Conservation (phyloP, 2,797 vertebrate genomes). For the Anomalospiza imberbis region DNA sequence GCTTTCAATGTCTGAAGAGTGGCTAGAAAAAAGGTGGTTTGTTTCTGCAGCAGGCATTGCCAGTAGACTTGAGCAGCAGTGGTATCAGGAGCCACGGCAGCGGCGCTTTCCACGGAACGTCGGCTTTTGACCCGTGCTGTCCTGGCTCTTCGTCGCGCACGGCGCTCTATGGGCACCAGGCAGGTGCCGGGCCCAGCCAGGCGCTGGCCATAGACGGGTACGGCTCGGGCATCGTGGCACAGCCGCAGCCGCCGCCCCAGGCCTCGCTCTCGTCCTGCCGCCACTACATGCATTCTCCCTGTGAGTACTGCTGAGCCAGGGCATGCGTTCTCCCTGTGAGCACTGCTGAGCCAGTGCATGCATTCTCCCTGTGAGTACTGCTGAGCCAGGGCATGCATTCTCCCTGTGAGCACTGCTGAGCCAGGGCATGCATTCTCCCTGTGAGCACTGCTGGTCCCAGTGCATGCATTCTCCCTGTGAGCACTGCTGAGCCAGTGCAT, state of each 20-base stretch:
- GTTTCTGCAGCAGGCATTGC: slow-evolving; percentile 87
- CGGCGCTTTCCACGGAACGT: slow-evolving; percentile 88
- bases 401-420: slow-evolving; percentile 73
- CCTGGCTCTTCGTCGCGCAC: slow-evolving; percentile 90
- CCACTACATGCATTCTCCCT: slow-evolving; percentile 84
- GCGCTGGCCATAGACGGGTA: slow-evolving; percentile 86
- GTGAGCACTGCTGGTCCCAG: slow-evolving; percentile 68
- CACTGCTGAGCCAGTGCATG: slow-evolving; percentile 78
- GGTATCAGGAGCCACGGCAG: slow-evolving; percentile 85
- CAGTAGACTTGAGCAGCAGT: slow-evolving; percentile 95
- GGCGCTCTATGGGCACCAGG: slow-evolving; percentile 86
- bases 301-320: slow-evolving; percentile 82
- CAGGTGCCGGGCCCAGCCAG: slow-evolving; percentile 85
- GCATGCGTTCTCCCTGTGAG: slow-evolving; percentile 79
- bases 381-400: slow-evolving; percentile 79
- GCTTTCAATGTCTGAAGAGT: neutral
- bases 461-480: slow-evolving; percentile 77
- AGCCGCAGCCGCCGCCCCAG: slow-evolving; percentile 78
- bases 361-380: slow-evolving; percentile 79
- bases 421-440: slow-evolving; percentile 82
- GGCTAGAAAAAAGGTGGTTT: slow-evolving; percentile 17
- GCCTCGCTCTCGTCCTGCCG: slow-evolving; percentile 91
- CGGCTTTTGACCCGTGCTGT: slow-evolving; percentile 97
- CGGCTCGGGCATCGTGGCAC: slow-evolving; percentile 85
- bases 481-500: slow-evolving; percentile 79